Base-by-base conservation (phyloP, 1,140 invertebrate genomes). In the Drosophila erecta region DNA sequence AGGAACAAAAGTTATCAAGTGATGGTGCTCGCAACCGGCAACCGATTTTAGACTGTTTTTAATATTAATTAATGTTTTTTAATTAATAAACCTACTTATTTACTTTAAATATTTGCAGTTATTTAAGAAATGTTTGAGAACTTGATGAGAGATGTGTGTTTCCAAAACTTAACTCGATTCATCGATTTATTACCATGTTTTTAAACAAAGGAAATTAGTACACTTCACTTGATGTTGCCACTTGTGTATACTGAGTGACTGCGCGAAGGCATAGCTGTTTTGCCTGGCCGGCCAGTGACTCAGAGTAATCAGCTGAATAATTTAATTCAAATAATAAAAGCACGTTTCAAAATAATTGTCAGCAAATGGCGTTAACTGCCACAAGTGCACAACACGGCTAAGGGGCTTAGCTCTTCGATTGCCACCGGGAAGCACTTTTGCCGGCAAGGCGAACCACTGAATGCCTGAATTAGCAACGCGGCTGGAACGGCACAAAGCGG, bases 391-490 rank as follows among this genome's bases (percentile, higher is more conserved):
- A 2, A 10, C 4, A 2, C 8, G 27, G 10, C 12, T 17, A 0
- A 33, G 47, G 15, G 3, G 10, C 46, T 49, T 30, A 30, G 5
- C 15, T 66, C 60, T 38, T 64, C 40, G 30, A 11, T 35, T 35
- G 27, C 27, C 54, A 60, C 56, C 60, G 56, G 69, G 56, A 73
- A 73, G 57, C 49, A 51, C 61, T 73, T 60, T 17, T 61, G 30
- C 47, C 50, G 54, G 38, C 67, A 73, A 73, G 70, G 70, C 70
- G 27, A 73, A 40, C 67, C 47, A 51, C 57, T 61, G 27, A 46
- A 20, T n/a, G 59, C 17, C 43, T 49, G 67, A 73, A 73, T 73
- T 72, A 73, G 67, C 67, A 61, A 73, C 53, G 67, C 70, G 56
- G 54, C 67, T 43, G 17, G 17, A 71, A 30, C 53, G 51, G 55